A percentile compares a stretch with the other conserved stretches of the same genome.
phyloP scores from a whole-genome alignment of 2,888 invertebrate genomes.

The Cryptosula pallasiana region DNA sequence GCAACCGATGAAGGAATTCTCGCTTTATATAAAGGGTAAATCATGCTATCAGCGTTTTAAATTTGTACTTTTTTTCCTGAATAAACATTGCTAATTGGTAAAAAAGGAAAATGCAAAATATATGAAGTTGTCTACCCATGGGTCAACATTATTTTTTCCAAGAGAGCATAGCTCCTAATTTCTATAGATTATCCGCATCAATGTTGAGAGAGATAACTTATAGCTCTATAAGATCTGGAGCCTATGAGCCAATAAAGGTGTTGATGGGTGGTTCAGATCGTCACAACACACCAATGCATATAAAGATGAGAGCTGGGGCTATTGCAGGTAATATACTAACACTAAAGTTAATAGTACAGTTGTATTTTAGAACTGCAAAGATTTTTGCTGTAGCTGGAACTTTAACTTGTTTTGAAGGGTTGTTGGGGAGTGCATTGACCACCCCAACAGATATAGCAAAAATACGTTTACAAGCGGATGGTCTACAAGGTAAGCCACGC shows the following conservation, averaged over 20 bases:
- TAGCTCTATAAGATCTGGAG: conserved; percentile 39
- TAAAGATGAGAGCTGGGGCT: conserved; percentile 40
- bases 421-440: conserved; percentile 39
- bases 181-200: conserved; percentile 29
- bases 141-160: too few species aligned
- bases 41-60: too few species aligned
- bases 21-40: conserved; percentile 41
- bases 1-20: conserved; percentile 37
- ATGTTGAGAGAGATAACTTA: conserved; percentile 38
- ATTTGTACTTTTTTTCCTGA: too few species aligned
- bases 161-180: neutral
- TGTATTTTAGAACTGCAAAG: too few species aligned
- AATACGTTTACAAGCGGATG: conserved; percentile 40
- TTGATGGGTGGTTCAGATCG: conserved; percentile 42
- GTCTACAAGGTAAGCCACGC: conserved; percentile 28
- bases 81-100: too few species aligned
- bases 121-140: conserved; percentile 15
- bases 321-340: conserved; percentile 34
- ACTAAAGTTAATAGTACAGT: too few species aligned
- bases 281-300: conserved; percentile 40
- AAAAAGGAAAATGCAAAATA: too few species aligned
- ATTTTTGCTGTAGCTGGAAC: too few species aligned
- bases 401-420: conserved; percentile 34
- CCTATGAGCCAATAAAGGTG: conserved; percentile 40
- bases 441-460: conserved; percentile 44